Conservation (phyloP, 1,140 invertebrate genomes). For the Brachionus plicatilis region DNA sequence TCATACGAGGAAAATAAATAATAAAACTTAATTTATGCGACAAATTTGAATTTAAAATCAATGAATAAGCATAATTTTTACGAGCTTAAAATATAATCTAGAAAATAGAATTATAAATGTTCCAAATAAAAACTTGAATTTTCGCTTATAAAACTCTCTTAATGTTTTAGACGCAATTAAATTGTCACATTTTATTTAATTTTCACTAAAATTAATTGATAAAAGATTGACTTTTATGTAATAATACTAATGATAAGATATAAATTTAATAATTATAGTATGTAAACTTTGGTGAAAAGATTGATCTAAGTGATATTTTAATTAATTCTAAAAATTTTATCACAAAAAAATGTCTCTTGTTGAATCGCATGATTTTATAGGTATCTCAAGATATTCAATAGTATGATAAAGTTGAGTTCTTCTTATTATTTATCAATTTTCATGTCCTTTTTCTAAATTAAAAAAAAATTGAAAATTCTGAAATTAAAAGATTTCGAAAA, state of each 20-base stretch:
- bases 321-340: not conserved
- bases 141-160: no score
- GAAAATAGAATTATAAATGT: no score
- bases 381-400: no score
- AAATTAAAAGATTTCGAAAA: not conserved
- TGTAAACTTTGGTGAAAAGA: no score
- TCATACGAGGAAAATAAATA: not conserved
- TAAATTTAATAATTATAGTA: not conserved
- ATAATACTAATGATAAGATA: not conserved
- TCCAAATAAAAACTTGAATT: no score
- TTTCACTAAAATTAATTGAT: not conserved
- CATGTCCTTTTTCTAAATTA: not conserved
- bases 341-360: no score
- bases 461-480: not conserved
- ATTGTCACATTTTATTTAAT: not conserved
- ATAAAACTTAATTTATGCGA: constrained; percentile 27
- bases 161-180: no score
- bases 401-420: no score
- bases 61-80: constrained; percentile 22
- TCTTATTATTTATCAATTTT: no score
- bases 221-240: not conserved
- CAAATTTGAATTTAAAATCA: constrained; percentile 12
- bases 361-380: no score
- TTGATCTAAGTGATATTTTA: not conserved
- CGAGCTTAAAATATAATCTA: not conserved